A percentile compares a stretch with the other conserved stretches of the same genome.
These are phyloP conservation scores for Pteria penguin DNA, from an alignment of 2,888 invertebrate genomes.

Conservation along the genomic window DNA sequence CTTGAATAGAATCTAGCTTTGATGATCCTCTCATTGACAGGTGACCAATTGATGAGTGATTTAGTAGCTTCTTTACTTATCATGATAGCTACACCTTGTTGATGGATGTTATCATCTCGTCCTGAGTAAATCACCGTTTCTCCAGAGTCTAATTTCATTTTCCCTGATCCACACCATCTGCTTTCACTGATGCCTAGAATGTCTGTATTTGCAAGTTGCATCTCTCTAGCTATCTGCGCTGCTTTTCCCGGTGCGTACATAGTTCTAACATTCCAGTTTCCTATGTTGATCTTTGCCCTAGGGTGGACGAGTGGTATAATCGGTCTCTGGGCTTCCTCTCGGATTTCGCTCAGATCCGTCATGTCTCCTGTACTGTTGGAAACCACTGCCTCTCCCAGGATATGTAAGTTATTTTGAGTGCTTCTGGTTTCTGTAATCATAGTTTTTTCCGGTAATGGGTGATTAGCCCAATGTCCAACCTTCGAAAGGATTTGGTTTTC, in stretches of 20 bases:
- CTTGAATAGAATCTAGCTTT: conserved; percentile 7
- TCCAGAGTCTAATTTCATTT: not conserved
- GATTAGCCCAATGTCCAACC: not conserved
- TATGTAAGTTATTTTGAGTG: conserved; percentile 1
- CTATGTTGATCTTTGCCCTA: not conserved
- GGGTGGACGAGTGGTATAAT: not conserved
- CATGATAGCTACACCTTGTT: conserved; percentile 11
- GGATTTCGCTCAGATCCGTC: not conserved
- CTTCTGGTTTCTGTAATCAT: conserved; percentile 6
- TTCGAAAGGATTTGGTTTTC: not conserved
- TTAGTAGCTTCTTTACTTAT: conserved; percentile 2
- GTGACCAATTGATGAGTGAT: conserved; percentile 26
- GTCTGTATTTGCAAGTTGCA: not conserved
- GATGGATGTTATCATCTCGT: conserved; percentile 4
- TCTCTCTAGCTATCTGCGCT: not conserved
- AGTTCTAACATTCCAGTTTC: conserved; percentile 2
- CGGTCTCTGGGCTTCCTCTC: not conserved
- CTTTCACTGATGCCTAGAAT: conserved; percentile 1
- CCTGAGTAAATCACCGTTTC: not conserved
- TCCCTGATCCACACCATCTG: conserved; percentile 1
- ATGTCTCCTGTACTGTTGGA: not conserved
- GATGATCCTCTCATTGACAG: conserved; percentile 23
- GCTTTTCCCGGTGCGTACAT: not conserved
- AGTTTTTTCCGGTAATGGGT: conserved; percentile 2
- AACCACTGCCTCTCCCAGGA: not conserved